Percentiles rank a stretch among this genome's conserved stretches.
phyloP scores from a whole-genome alignment of 2,888 invertebrate species.

The Drosophila atroscutellata region DNA sequence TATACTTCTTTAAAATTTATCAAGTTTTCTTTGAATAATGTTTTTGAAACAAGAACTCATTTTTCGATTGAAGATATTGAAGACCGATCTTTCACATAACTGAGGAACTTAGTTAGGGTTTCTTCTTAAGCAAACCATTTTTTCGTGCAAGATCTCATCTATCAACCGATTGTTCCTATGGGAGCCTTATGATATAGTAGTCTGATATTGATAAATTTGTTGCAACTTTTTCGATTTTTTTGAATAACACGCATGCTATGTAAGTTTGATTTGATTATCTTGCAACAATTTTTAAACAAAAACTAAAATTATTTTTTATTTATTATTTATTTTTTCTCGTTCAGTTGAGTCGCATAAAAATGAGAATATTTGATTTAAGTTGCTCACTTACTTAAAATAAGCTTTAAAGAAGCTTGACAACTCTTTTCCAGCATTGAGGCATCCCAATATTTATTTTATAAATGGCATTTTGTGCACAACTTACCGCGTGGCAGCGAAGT shows the following conservation, averaged over 20 bases:
- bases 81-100: neutral
- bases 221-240: neutral
- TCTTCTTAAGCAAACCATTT: neutral
- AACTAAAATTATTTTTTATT: too few species aligned
- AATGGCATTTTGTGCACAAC: constrained; percentile 64
- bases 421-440: neutral
- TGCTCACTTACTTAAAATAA: neutral
- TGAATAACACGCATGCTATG: neutral
- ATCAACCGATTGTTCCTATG: neutral
- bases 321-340: neutral
- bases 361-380: neutral
- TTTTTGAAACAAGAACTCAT: neutral
- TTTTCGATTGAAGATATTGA: neutral
- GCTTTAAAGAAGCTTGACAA: neutral
- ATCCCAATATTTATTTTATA: constrained; percentile 39
- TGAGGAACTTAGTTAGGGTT: neutral
- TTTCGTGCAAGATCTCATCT: neutral
- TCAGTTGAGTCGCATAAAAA: neutral
- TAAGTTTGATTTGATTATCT: neutral
- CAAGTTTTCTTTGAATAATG: neutral
- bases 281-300: neutral
- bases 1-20: too few species aligned
- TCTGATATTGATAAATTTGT: neutral
- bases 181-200: neutral
- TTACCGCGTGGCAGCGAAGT: constrained; percentile 29